Evolutionary conservation across 2,888 invertebrate species (phyloP).

Genomic region (Caenorhabditis becei): DNA sequence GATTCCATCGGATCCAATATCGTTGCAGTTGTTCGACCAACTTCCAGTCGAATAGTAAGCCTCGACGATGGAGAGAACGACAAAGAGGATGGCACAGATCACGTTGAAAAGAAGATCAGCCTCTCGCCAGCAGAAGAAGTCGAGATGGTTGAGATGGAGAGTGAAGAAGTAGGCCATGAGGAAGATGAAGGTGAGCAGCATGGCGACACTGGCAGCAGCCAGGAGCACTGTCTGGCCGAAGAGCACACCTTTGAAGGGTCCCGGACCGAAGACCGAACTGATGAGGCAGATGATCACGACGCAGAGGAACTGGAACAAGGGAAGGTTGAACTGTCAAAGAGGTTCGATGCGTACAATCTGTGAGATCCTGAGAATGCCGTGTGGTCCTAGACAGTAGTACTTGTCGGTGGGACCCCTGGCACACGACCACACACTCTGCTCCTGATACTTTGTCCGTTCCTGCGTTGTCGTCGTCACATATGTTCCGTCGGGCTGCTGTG

Average conservation of each 20-base stretch:
- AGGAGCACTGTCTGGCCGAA: constrained; percentile 80
- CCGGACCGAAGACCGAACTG: constrained; percentile 79
- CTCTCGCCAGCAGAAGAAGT: constrained; percentile 79
- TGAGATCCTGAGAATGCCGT: constrained; percentile 74
- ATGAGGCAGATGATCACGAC: constrained; percentile 77
- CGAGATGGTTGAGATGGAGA: constrained; percentile 74
- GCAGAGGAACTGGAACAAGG: constrained; percentile 70
- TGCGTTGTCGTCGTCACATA: constrained; percentile 76
- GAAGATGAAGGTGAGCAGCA: constrained; percentile 79
- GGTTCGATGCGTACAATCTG: constrained; percentile 75
- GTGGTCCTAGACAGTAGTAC: constrained; percentile 76
- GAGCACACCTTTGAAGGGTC: constrained; percentile 79
- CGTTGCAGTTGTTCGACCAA: constrained; percentile 81
- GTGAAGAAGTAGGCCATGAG: constrained; percentile 79
- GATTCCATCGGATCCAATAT: constrained; percentile 78
- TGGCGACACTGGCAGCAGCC: constrained; percentile 75
- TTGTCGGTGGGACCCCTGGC: constrained; percentile 77
- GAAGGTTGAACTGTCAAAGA: neutral
- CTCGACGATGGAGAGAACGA: constrained; percentile 76
- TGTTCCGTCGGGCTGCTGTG: constrained; percentile 78
- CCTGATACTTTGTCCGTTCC: constrained; percentile 71
- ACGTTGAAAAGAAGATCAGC: constrained; percentile 77
- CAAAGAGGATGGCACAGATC: constrained; percentile 71
- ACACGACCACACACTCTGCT: constrained; percentile 73
- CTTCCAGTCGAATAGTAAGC: constrained; percentile 80